Conservation (phyloP, 2,888 invertebrate species). For the Eucriotettix oculatus region DNA sequence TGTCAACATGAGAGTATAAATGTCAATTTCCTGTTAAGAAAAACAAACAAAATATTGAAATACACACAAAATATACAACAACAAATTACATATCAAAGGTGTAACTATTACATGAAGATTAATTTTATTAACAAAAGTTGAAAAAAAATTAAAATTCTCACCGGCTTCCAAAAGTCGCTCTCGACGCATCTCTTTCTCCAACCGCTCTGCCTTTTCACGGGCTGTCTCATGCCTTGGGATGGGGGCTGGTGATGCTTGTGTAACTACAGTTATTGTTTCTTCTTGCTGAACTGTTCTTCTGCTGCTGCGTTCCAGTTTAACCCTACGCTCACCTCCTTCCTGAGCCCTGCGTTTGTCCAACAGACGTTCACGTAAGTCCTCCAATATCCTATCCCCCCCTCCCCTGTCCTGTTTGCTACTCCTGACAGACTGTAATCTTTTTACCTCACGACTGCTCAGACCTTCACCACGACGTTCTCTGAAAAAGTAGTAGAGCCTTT, state of each 20-base stretch:
- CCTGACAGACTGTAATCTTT: not conserved
- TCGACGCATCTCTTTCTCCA: constrained; percentile 37
- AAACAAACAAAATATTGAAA: no score
- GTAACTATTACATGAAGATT: no score
- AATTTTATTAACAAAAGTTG: no score
- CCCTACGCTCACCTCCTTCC: constrained; percentile 30
- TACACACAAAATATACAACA: no score
- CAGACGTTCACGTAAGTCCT: constrained; percentile 58
- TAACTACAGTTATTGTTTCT: not conserved
- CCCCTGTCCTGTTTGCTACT: not conserved
- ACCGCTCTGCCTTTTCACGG: constrained; percentile 26
- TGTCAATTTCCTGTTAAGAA: no score
- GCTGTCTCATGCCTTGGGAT: constrained; percentile 20
- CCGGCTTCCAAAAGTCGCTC: constrained; percentile 53
- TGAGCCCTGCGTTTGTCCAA: constrained; percentile 49
- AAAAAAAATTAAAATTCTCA: constrained; percentile 17
- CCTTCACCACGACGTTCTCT: constrained; percentile 6
- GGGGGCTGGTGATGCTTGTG: not conserved
- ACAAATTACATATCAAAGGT: no score
- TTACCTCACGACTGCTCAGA: not conserved
- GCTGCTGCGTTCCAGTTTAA: constrained; percentile 1
- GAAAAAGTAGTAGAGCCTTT: not conserved
- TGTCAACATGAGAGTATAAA: no score
- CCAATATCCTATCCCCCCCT: constrained; percentile 18
- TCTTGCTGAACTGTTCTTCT: constrained; percentile 3